Conservation (phyloP, 2,113 vertebrate genomes). For the Theristicus caerulescens region DNA sequence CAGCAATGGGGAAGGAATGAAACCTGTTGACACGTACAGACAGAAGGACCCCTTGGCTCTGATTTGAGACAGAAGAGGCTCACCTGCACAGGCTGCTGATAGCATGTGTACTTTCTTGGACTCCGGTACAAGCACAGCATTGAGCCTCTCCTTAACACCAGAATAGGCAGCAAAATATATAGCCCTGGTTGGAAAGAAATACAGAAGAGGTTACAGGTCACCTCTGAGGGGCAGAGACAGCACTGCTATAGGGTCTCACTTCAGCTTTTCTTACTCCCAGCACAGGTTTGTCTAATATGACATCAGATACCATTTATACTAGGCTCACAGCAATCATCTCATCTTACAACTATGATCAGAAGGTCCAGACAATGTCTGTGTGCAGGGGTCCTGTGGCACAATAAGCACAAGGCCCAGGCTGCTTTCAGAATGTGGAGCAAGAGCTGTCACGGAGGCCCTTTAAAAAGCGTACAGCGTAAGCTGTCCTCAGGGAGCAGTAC, state of each 20-base stretch:
- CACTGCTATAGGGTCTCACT: background rate
- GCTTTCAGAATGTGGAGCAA: background rate
- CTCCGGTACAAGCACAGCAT: slow-evolving; percentile 46
- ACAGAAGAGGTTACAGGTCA: background rate
- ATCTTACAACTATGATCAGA: background rate
- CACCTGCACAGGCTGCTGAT: slow-evolving; percentile 69
- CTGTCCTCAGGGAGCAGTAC: background rate
- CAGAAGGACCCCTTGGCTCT: background rate
- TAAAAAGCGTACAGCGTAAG: background rate
- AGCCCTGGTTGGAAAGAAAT: slow-evolving; percentile 49
- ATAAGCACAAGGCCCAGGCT: background rate
- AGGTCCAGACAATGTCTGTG: background rate
- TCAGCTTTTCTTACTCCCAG: background rate
- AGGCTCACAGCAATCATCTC: background rate
- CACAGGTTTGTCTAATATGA: background rate
- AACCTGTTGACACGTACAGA: background rate
- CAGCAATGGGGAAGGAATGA: background rate
- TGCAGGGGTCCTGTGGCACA: background rate
- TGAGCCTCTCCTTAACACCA: slow-evolving; percentile 61
- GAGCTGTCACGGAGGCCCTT: background rate
- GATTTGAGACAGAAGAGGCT: background rate
- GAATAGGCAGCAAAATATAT: slow-evolving; percentile 74
- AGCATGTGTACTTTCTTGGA: slow-evolving; percentile 68
- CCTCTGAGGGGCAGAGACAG: background rate
- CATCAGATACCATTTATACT: background rate